Conservation (phyloP, 2,797 vertebrate genomes). For the Pantherophis alleghaniensis region DNA sequence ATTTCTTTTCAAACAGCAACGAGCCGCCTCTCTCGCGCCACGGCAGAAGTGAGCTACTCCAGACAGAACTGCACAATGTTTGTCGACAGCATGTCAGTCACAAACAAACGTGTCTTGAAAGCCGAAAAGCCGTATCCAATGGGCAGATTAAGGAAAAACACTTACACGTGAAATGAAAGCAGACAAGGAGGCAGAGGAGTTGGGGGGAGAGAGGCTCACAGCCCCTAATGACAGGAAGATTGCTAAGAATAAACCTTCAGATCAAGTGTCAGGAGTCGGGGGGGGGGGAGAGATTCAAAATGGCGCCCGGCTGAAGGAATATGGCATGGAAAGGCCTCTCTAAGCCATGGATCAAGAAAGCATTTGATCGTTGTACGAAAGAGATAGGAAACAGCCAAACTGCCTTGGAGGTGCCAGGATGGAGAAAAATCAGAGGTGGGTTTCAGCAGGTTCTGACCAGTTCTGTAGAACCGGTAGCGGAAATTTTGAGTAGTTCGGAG, state of each 20-base stretch:
- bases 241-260: conserved; percentile 54
- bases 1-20: not conserved
- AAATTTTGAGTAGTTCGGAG: too few relatives aligned
- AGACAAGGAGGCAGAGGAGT: not conserved
- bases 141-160: fast-evolving
- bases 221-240: not conserved
- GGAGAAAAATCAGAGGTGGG: too few relatives aligned
- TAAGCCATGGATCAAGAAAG: not conserved
- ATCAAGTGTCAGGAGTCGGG: conserved; percentile 78
- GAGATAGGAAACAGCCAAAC: too few relatives aligned
- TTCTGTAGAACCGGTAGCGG: too few relatives aligned
- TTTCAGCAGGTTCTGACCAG: too few relatives aligned
- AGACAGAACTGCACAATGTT: conserved; percentile 20
- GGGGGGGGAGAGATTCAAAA: conserved; percentile 63
- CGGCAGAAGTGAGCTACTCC: not conserved
- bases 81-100: conserved; percentile 22
- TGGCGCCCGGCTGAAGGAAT: conserved; percentile 80
- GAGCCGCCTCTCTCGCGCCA: not conserved
- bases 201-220: not conserved
- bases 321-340: conserved; percentile 75
- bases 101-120: not conserved
- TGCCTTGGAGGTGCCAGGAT: not conserved
- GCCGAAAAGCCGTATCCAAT: not conserved
- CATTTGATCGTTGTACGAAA: fast-evolving
- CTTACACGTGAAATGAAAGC: not conserved